Evolutionary conservation across 2,888 invertebrate species (phyloP), one percentile per base, ranked within the genome.

Genomic region (Eupithecia subfuscata): DNA sequence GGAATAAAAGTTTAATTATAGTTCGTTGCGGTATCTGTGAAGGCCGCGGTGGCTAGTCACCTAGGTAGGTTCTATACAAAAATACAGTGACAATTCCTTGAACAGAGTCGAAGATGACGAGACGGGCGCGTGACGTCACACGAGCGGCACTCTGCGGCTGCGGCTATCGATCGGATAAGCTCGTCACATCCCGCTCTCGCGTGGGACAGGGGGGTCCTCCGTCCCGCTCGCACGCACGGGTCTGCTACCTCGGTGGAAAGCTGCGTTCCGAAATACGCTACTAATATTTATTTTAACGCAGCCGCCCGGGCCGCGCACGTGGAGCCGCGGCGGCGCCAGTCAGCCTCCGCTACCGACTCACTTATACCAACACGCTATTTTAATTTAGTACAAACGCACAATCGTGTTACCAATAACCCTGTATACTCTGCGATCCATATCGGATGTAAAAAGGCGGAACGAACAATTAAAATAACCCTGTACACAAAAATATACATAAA

Each of bases 261-360:
- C 89, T 90, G 91, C 91, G 92, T 92, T 92, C 91, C 84, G 87
- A 91, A 92, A 92, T 92, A 94, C 93, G 94, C 91, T 93, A 93
- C 93, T 94, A 93, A 94, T 95, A 94, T 94, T 94, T 94, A 94
- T 95, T 94, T 94, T 93, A 94, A 94, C 93, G 90, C 92, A 91
- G 87, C 89, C 89, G 88, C 89, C 90, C 88, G 89, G 88, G 87
- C 85, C 78, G 88, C 90, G 86, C 94, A 94, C 95, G 94, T 93
- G 94, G 91, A 75, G 70, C 71, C 64, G 65, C 73, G 37, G 11
- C 71, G 37, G 69, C 70, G 75, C 73, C 75, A 60, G 70, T 37
- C 60, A 60, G 40, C 48, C 65, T 68, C 63, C 68, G 52, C 40
- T 45, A 16, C 18, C 22, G 1, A 40, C 37, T 37, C 37, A 18